Conservation (phyloP, 1,140 invertebrate genomes). For the Heliothis virescens region DNA sequence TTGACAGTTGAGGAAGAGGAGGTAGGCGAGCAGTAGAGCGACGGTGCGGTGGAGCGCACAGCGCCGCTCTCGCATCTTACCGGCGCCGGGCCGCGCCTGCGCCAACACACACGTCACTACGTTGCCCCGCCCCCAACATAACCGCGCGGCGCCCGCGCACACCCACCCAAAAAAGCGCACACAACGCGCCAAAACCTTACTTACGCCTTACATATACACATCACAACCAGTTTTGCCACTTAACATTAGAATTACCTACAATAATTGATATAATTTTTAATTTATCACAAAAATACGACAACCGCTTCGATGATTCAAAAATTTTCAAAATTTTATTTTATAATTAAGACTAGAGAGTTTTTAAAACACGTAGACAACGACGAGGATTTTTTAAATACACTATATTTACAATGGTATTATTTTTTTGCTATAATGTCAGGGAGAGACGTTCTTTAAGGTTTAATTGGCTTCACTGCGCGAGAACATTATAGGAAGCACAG, state of each 20-base stretch:
- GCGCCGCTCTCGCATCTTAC: slow-evolving; percentile 83
- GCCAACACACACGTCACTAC: slow-evolving; percentile 79
- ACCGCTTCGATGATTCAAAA: slow-evolving; percentile 84
- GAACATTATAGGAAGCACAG: slow-evolving; percentile 76
- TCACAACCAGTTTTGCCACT: slow-evolving; percentile 85
- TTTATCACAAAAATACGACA: slow-evolving; percentile 85
- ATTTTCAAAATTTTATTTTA: slow-evolving; percentile 72
- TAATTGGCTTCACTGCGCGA: slow-evolving; percentile 67
- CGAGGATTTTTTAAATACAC: slow-evolving; percentile 61
- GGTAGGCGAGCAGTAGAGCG: slow-evolving; percentile 78
- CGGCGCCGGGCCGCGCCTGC: slow-evolving; percentile 83
- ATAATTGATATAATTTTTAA: slow-evolving; percentile 64
- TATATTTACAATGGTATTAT: slow-evolving; percentile 71
- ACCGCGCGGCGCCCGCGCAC: slow-evolving; percentile 68
- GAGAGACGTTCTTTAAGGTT: slow-evolving; percentile 48
- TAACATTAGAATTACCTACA: slow-evolving; percentile 65
- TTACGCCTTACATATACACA: slow-evolving; percentile 82
- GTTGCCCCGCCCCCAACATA: slow-evolving; percentile 67
- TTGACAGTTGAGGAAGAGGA: slow-evolving; percentile 77
- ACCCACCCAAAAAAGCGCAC: slow-evolving; percentile 42
- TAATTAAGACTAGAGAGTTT: slow-evolving; percentile 43
- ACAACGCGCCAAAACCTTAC: slow-evolving; percentile 55
- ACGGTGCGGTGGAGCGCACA: slow-evolving; percentile 76
- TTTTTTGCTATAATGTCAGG: slow-evolving; percentile 54
- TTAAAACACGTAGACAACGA: slow-evolving; percentile 78